phyloP scores from a whole-genome alignment of 1,140 invertebrate genomes.

The Kradibia gibbosae region DNA sequence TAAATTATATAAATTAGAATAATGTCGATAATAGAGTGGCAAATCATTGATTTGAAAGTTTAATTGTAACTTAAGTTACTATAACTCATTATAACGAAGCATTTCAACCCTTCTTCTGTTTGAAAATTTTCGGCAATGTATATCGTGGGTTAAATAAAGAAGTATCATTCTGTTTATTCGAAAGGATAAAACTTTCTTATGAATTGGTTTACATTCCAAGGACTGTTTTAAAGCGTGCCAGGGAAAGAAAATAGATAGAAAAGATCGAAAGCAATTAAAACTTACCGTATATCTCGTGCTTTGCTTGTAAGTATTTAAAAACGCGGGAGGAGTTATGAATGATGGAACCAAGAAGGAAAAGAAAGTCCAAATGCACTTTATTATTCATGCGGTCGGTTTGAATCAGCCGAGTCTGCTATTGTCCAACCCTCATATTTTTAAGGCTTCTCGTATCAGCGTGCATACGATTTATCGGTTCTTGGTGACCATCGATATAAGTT shows the following conservation, averaged over 20 bases:
- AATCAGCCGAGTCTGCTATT: constrained; percentile 43
- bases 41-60: no score
- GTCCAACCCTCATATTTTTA: neutral
- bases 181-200: neutral
- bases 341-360: neutral
- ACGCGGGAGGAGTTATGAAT: neutral
- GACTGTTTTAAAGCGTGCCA: neutral
- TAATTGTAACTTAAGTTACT: no score
- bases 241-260: neutral
- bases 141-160: neutral
- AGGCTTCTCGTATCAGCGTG: neutral
- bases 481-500: no score
- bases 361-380: constrained; percentile 32
- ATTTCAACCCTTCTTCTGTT: no score
- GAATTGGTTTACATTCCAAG: neutral
- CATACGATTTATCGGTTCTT: neutral
- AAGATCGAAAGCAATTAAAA: constrained; percentile 50
- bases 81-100: no score
- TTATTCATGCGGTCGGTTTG: constrained; percentile 40
- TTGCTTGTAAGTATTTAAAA: neutral
- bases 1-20: no score
- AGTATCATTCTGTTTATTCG: neutral
- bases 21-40: no score
- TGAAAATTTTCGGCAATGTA: neutral
- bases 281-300: constrained; percentile 28